These are phyloP conservation scores for Bilobella aurantiaca DNA, from an alignment of 1,140 invertebrate genomes.

Conservation along the genomic window DNA sequence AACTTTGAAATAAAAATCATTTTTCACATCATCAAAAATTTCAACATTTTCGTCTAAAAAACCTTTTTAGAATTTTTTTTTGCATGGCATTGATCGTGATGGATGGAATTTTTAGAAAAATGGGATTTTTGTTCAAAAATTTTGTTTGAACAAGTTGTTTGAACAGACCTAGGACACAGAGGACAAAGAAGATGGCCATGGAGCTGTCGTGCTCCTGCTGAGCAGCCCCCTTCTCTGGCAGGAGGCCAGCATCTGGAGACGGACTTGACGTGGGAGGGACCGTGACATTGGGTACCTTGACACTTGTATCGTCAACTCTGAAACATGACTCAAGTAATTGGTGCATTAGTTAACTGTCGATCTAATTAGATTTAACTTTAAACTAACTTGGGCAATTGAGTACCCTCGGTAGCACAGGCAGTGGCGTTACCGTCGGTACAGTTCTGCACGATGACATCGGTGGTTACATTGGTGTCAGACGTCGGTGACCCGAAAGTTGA, in stretches of 20 bases:
- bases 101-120: too few species aligned
- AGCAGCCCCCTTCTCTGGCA: conserved; percentile 75
- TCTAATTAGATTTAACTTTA: not conserved
- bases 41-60: too few species aligned
- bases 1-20: too few species aligned
- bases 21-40: too few species aligned
- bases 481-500: not conserved
- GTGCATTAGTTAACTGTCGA: not conserved
- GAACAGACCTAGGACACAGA: conserved; percentile 66
- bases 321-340: not conserved
- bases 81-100: too few species aligned
- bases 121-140: too few species aligned
- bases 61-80: too few species aligned
- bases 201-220: conserved; percentile 89
- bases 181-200: conserved; percentile 91
- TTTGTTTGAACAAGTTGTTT: too few species aligned
- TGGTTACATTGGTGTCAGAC: not conserved
- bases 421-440: not conserved
- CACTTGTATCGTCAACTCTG: not conserved
- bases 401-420: not conserved
- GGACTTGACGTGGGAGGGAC: conserved; percentile 41
- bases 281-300: not conserved
- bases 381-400: not conserved
- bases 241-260: conserved; percentile 50
- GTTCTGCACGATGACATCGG: not conserved